Base-by-base conservation (phyloP, 2,888 invertebrate genomes). In the Tholera decimalis region DNA sequence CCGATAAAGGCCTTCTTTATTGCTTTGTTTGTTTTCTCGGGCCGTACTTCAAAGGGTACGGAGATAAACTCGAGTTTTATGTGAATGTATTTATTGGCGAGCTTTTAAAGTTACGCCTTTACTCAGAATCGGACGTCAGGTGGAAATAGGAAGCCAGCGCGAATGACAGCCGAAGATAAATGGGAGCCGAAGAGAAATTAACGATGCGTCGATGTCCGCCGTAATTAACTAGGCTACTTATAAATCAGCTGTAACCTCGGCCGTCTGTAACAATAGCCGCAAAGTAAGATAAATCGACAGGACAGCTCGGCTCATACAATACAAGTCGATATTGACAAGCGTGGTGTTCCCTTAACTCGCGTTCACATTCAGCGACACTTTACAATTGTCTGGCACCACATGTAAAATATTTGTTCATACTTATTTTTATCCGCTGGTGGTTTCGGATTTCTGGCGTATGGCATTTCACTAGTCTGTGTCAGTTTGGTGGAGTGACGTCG, bases 1-100 rank as follows among this genome's bases (percentile, higher is more conserved):
- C 92, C 90, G 94, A 95, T 94, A 94, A 95, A 95, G 93, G 92
- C 92, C 91, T 94, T 92, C 95, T 95, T 95, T 95, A 95, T 95
- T 94, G 91, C 94, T 94, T 91, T 94, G 95, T 95, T 95, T 95
- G 94, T 94, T 95, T 95, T 94, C 95, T 93, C 90, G 89, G 91
- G 87, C 91, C 90, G 90, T 91, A 93, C 95, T 94, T 95, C 95
- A 95, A 95, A 95, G 95, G 90, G 86, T 88, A 90, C 88, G 85
- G 91, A 94, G 94, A 95, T 95, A 95, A 94, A 93, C 89, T 91
- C 88, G 87, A 93, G 89, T 93, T 94, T 93, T 92, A 93, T 93
- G 93, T 92, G 93, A 92, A 91, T 90, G 85, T 91, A 91, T 93
- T 93, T 92, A 91, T 92, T 90, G 91, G 82, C 80, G 63, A 82